Percentiles rank a stretch among this genome's conserved stretches.
These are phyloP conservation scores for Myotis yumanensis DNA, from an alignment of 2,113 vertebrate genomes.

Conservation along the genomic window DNA sequence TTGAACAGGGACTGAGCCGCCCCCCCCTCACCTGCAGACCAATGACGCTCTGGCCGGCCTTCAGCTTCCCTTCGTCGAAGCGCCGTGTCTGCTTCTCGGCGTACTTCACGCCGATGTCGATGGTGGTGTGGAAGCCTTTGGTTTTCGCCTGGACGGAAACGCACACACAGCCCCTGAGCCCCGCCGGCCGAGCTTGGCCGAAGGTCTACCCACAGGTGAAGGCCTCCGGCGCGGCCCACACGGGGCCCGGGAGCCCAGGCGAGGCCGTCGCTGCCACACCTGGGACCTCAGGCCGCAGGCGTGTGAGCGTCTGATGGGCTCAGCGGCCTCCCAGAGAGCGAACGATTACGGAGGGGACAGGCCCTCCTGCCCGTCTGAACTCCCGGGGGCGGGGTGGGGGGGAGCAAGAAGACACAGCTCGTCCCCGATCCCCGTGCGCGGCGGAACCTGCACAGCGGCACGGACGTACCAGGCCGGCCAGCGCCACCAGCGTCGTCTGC, in stretches of 20 bases:
- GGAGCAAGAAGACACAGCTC: background rate
- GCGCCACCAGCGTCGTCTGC: conserved; percentile 94
- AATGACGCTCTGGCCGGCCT: conserved; percentile 97
- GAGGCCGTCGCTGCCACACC: too few species aligned
- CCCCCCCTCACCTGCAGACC: conserved; percentile 90
- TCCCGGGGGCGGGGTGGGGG: background rate
- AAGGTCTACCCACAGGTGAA: too few species aligned
- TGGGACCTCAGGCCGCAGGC: too few species aligned
- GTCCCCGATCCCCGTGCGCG: too few species aligned
- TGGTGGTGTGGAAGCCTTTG: conserved; percentile 94
- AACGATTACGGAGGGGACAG: background rate
- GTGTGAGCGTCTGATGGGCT: too few species aligned
- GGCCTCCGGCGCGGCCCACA: too few species aligned
- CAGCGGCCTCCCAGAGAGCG: background rate
- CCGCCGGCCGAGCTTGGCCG: too few species aligned
- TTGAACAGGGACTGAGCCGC: background rate
- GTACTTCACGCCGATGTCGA: conserved; percentile 97
- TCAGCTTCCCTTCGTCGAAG: conserved; percentile 95
- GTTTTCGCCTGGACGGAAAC: conserved; percentile 91
- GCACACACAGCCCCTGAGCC: background rate
- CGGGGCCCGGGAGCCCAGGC: too few species aligned
- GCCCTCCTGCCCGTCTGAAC: background rate
- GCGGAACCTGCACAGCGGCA: too few species aligned
- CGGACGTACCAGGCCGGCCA: conserved; percentile 93
- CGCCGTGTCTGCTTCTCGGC: conserved; percentile 94